Evolutionary conservation across 2,888 invertebrate species (phyloP).

Genomic region (Platerodrilus igneus): DNA sequence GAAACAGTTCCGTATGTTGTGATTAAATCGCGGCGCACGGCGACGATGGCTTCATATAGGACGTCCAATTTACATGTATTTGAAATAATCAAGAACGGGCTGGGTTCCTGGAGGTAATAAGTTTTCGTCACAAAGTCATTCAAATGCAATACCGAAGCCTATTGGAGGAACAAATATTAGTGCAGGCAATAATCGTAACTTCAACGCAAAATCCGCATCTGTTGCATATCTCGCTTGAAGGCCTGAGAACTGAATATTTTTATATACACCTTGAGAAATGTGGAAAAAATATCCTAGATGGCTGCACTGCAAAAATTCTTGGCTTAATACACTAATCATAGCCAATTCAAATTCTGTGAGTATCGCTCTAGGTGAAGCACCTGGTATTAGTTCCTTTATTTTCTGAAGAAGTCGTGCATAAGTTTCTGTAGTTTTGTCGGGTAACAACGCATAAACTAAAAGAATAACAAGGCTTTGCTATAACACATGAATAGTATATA

Average conservation of each 20-base stretch:
- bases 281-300: conserved; percentile 22
- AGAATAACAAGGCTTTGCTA: conserved; percentile 15
- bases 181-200: background rate
- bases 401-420: conserved; percentile 9
- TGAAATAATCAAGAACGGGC: conserved; percentile 2
- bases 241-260: conserved; percentile 21
- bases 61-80: conserved; percentile 5
- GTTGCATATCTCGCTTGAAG: conserved; percentile 11
- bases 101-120: background rate
- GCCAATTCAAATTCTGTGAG: conserved; percentile 16
- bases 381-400: conserved; percentile 12
- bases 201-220: too few relatives aligned
- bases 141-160: background rate
- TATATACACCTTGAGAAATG: conserved; percentile 18
- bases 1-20: too few relatives aligned
- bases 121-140: background rate
- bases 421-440: conserved; percentile 17
- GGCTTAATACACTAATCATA: conserved; percentile 13
- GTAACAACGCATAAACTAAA: conserved; percentile 21
- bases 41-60: too few relatives aligned
- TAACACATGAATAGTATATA: too few relatives aligned
- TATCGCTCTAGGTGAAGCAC: conserved; percentile 5
- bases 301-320: conserved; percentile 10
- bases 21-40: background rate
- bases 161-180: conserved; percentile 1